Evolutionary conservation across 64 coral and sea anemone species (phyloP), one percentile per base, ranked within the genome.

Genomic region (Trachythela sp.): DNA sequence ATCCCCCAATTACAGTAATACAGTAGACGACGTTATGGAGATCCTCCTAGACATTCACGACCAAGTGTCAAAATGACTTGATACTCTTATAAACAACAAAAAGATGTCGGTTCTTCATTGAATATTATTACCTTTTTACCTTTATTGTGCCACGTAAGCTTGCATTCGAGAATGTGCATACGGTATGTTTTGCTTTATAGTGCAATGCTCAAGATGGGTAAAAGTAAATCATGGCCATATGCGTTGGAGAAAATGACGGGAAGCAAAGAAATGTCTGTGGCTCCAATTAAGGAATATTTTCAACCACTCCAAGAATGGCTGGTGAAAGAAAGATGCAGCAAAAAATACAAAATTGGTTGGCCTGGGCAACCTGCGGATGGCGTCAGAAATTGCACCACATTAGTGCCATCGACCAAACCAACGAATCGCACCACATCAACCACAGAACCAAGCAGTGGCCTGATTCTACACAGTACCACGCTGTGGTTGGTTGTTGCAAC

Each of bases 281-380:
- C 75, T 22, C 92, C 92, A 15, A 50, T 97, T 15, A 97, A 94
- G 36, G 95, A 97, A 48, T 97, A 97, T 52, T 97, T 94, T 40
- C 13, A 40, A 39, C 95, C 93, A 41, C 39, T 97, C 5, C 70
- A 88, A 31, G 1, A 40, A n/a, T 97, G 95, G 95, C 54, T 97
- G 13, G 83, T 85, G 48, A 48, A 88, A 29, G 76, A 91, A 88
- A 89, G 95, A 88, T 94, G 93, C 84, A 1, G 29, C 1, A 32
- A 42, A 13, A 88, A 86, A 2, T 97, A 97, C 51, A 32, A 43
- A 2, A 92, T 97, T 84, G 95, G 95, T 22, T 97, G 95, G 95
- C 37, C 86, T 6, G 89, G 92, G 17, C 87, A 88, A 39, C 38
- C 76, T 7, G 39, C 40, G 9, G 59, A 89, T 30, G 41, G 42